phyloP scores from a whole-genome alignment of 1,140 invertebrate genomes.

The Chlorops oryzae region DNA sequence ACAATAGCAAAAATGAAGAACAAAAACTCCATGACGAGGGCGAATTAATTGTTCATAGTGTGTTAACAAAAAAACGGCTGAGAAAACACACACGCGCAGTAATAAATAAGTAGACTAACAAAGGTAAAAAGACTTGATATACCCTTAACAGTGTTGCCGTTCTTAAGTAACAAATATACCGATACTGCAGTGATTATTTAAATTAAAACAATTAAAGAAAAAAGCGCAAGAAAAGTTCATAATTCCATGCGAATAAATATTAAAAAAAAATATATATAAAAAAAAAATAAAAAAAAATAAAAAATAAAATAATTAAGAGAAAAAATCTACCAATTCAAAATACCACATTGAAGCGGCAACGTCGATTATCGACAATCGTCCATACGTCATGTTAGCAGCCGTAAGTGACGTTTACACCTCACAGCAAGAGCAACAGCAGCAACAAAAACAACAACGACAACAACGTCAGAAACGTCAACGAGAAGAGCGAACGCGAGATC shows the following conservation, averaged over 20 bases:
- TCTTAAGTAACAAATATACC: too few relatives aligned
- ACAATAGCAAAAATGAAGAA: too few relatives aligned
- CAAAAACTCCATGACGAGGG: too few relatives aligned
- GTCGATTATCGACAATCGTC: constrained; percentile 18
- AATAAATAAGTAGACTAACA: too few relatives aligned
- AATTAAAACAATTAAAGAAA: too few relatives aligned
- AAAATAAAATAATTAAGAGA: constrained; percentile 19
- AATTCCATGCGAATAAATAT: constrained; percentile 3
- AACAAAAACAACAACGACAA: constrained; percentile 13
- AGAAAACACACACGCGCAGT: too few relatives aligned
- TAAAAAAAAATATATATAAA: not conserved
- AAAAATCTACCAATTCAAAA: constrained; percentile 14
- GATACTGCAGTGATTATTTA: too few relatives aligned
- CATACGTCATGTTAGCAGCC: constrained; percentile 30
- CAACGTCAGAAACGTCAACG: constrained; percentile 10
- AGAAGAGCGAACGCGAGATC: not conserved
- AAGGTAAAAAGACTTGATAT: too few relatives aligned
- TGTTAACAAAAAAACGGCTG: too few relatives aligned
- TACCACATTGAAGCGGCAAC: constrained; percentile 4
- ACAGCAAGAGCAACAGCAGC: constrained; percentile 13
- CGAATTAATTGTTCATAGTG: too few relatives aligned
- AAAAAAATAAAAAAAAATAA: constrained; percentile 19
- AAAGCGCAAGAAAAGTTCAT: too few relatives aligned
- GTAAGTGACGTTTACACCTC: constrained; percentile 3
- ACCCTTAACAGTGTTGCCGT: too few relatives aligned